Base-by-base conservation (phyloP, 2,797 vertebrate species). In the Fundulus diaphanus region DNA sequence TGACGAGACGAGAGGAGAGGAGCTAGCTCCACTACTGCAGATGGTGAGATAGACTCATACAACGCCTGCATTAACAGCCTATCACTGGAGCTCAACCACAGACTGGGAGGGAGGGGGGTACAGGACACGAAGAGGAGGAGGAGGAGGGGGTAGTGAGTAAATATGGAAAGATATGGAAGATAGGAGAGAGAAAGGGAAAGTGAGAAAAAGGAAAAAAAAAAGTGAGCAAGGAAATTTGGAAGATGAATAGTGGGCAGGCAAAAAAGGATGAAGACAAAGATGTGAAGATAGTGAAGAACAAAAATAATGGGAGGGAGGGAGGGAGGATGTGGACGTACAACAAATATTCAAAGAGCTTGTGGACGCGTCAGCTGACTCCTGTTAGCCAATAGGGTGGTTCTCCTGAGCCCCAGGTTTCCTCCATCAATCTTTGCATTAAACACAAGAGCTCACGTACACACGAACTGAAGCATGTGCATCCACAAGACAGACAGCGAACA, bases 31-130 rank as follows among this genome's bases (percentile, higher is more conserved):
- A 93, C 92, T 90, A 90, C 92, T 93, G 92, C 93, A 94, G 93
- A 94, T 93, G 91, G 90, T 81, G 91, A 92, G 93, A 94, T 93
- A 93, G 92, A 90, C 86, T 85, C 88, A 87, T 79, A 92, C 91
- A 89, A 84, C 82, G 92, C 90, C 89, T 92, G 91, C 87, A 88
- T 92, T 91, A 92, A 91, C 93, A 92, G 92, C 91, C 91, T 93
- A 93, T 93, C 92, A 89, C 90, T 90, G 90, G 85, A 92, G 91
- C 89, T 90, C 88, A 88, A 88, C 82, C 77, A 83, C 74, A 84
- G 82, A 90, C 82, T 81, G 81, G 31, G 80, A 65, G 89, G 61
- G 81, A 70, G 77, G 48, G 79, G 40, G 70, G 37, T 9, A 73
- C 35, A 65, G 42, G 46, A 70, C 71, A 37, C 48, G 40, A 83